Base-by-base conservation (phyloP, 1,140 invertebrate species). In the Diplogasteroides magnus region DNA sequence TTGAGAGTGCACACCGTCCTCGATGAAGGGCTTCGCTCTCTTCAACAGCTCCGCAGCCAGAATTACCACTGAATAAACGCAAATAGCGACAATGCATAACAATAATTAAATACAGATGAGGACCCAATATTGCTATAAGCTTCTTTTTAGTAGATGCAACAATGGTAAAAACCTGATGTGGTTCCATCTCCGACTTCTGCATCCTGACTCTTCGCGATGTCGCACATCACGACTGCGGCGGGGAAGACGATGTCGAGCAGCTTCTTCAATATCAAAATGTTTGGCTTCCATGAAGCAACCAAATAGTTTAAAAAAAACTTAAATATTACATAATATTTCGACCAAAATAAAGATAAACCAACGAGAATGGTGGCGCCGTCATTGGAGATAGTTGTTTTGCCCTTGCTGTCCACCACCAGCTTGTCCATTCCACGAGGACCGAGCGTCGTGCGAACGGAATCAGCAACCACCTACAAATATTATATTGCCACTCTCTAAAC, bases 361-460 rank as follows among this genome's bases (percentile, higher is more conserved):
- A 48, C 37, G 37, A 99, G 89, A 74, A 99, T 98, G 19, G 97
- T 99, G 6, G 97, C 97, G 27, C 97, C 97, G 86, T 99, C 97
- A 84, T 99, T 99, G 0, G 96, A 98, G 77, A 99, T 98, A 0
- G 94, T 95, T 0, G 92, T 89, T 84, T 92, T 93, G 1, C 86
- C 87, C 80, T 88, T 88, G 67, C 87, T 85, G 83, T 94, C 90
- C 1, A 98, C 93, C 79, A 99, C 97, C 27, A 99, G 87, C 84
- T 99, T 99, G 84, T 99, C 97, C 95, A 99, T 97, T 37, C 97
- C 97, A 32, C 96, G 88, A 59, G 97, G 97, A 69, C 97, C 97
- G 13, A 99, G 86, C 1, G 97, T 99, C 23, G 97, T 98, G 58
- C 94, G 88, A 31, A 94, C 91, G 64, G 94, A 91, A 87, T 98